Base-by-base conservation (phyloP, 2,888 invertebrate genomes). In the Noctua comes region DNA sequence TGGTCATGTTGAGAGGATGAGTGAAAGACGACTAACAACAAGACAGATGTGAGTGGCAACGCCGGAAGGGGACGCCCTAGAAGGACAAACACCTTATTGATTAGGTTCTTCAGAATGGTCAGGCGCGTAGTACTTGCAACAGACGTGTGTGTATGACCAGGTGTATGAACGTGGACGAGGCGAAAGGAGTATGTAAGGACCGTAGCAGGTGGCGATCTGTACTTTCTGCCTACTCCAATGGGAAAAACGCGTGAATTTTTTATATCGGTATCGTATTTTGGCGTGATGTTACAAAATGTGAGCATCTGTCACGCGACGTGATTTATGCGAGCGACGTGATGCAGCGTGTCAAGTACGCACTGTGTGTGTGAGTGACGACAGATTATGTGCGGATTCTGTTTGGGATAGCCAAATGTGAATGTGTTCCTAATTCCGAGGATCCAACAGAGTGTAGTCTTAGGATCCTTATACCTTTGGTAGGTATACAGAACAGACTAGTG, bases 241-340 rank as follows among this genome's bases (percentile, higher is more conserved):
- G 1, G 0, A 31, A 62, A 57, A 31, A 0, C 5, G 10, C 10
- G 4, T 64, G 5, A 64, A 0, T 31, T 10, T 64, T 27, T 3
- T 31, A 64, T 77, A 74, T 74, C 57, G 73, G 77, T 69, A 73
- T 70, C 69, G 68, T 66, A 48, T 76, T 64, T 82, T 46, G 40
- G 69, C 59, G 46, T 79, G 70, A 70, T 83, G 74, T 69, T 72
- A 83, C 80, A 80, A 83, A 83, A 83, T 80, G 83, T 71, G 73
- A 68, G 36, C 73, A 83, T 84, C 84, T 77, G 81, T 84, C 81
- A 57, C 48, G 65, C 24, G 0, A 6, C 54, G 54, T 77, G 77
- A 84, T 84, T 77, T 74, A 84, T 81, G 51, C 36, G 43, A 16
- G 31, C 18, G 77, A 77, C 80, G 83, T 83, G 80, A 74, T 72